Evolutionary conservation across 2,113 vertebrate species (phyloP).

Genomic region (Crotalus tigris): DNA sequence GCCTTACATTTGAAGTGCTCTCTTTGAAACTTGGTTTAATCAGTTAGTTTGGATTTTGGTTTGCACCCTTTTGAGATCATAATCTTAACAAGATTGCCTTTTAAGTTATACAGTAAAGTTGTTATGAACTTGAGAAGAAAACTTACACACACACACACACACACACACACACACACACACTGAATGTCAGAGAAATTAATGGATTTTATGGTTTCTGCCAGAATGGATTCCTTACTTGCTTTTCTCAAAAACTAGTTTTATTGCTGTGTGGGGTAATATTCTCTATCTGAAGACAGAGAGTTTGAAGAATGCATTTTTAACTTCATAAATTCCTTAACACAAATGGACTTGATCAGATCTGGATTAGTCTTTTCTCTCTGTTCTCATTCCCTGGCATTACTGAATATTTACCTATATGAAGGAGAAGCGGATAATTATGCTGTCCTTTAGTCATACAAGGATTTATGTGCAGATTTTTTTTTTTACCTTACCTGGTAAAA

Average conservation of each 20-base stretch:
- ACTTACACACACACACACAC: not conserved
- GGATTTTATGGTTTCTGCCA: not conserved
- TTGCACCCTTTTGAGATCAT: slow-evolving; percentile 36
- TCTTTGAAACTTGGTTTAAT: slow-evolving; percentile 31
- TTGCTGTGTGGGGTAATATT: not conserved
- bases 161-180: not conserved
- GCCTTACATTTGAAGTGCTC: slow-evolving; percentile 31
- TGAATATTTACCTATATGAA: fast-evolving
- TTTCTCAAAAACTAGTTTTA: not conserved
- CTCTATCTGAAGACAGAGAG: slow-evolving; percentile 8
- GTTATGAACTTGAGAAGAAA: slow-evolving; percentile 31
- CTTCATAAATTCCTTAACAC: not conserved
- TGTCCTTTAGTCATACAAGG: fast-evolving
- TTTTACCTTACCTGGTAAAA: fast-evolving
- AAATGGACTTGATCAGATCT: not conserved
- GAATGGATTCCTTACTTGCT: not conserved
- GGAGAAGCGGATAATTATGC: not conserved
- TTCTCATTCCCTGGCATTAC: fast-evolving
- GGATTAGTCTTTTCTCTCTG: slow-evolving; percentile 27
- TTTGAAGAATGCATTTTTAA: not conserved
- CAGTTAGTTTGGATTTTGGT: slow-evolving; percentile 33
- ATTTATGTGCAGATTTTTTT: not conserved
- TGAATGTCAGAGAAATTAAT: slow-evolving; percentile 24
- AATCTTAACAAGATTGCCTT: not conserved
- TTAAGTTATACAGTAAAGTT: slow-evolving; percentile 25